Base-by-base conservation (phyloP, 2,888 invertebrate species). In the Drosophila crucigera region DNA sequence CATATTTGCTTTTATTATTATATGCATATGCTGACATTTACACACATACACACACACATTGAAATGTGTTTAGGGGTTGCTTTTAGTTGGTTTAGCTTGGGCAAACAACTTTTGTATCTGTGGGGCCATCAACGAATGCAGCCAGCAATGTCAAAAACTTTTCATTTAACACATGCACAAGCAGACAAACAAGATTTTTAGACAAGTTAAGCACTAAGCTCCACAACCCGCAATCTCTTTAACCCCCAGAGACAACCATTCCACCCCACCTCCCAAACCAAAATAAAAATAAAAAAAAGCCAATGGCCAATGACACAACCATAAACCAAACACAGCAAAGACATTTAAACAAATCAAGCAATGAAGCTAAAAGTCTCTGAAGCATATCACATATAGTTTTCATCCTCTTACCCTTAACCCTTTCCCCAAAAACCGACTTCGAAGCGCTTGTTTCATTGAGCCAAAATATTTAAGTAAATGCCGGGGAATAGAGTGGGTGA, bases 291-390 rank as follows among this genome's bases (percentile, higher is more conserved):
- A 30, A 49, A 49, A 50, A 19, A 58, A 68, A 63, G 35, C 63
- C 62, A 76, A 76, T 76, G 80, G 69, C 80, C 79, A 80, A 79
- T 79, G 79, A 76, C 82, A 80, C 75, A 86, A 82, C 85, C 85
- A 89, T 86, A 89, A 89, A 85, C 90, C 90, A 88, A 89, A 88
- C 89, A 88, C 82, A 85, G 83, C 78, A 88, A 88, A 88, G 87
- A 85, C 86, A 88, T 88, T 88, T 90, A 90, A 90, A 85, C 87
- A 90, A 90, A 88, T 90, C 90, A 88, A 88, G 88, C 90, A 87
- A 87, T 86, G 82, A 85, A 83, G 85, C 87, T 86, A 80, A 86
- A 84, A 86, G 82, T 86, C 86, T 79, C 76, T 87, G 84, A 83
- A 84, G 82, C 88, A 74, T 84, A 84, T 83, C 85, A 84, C 81